Evolutionary conservation across 2,113 vertebrate genomes (phyloP), one percentile per base, ranked within the genome.

Genomic region (Nibea albiflora): DNA sequence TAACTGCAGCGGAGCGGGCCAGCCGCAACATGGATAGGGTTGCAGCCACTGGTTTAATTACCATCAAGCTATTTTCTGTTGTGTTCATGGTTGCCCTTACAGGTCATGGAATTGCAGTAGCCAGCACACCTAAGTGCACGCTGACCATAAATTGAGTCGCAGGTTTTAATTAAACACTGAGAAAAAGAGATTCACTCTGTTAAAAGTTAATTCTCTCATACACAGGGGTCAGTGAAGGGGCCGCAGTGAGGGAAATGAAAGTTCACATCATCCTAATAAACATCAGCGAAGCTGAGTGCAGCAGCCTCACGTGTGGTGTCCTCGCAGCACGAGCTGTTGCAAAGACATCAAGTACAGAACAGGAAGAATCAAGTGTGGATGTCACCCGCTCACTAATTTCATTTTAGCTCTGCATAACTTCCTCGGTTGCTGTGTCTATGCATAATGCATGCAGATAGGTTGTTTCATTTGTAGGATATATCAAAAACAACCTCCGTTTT

Each of bases 41-140:
- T 94, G 88, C 94, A 91, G 90, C 85, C 88, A 50, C 81, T 81
- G 90, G 80, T 94, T 95, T 96, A 94, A 95, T 95, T 95, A 94
- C 91, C 88, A 69, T 81, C 77, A 28, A 81, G 92, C 92, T 94
- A 94, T 94, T 94, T 90, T 91, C 87, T 93, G 78, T 85, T 74
- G 81, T 83, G 89, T 84, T 84, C 87, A 56, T 42, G 74, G 68
- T 54, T 76, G 89, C 79, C 87, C 90, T 87, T 35, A 72, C 91
- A 85, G 92, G 89, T 91, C 88, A 85, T 87, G 88, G 93, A 94
- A 91, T 92, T 76, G 92, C 89, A 92, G 88, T 31, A 78, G 84
- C 81, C 64, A 39, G 61, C 76, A 65, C 87, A 83, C 72, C 74
- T 80, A 92, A 83, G 69, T 70, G 84, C 83, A 78, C 80, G 28